phyloP scores from a whole-genome alignment of 2,888 invertebrate species.

The Allophyes oxyacanthae region DNA sequence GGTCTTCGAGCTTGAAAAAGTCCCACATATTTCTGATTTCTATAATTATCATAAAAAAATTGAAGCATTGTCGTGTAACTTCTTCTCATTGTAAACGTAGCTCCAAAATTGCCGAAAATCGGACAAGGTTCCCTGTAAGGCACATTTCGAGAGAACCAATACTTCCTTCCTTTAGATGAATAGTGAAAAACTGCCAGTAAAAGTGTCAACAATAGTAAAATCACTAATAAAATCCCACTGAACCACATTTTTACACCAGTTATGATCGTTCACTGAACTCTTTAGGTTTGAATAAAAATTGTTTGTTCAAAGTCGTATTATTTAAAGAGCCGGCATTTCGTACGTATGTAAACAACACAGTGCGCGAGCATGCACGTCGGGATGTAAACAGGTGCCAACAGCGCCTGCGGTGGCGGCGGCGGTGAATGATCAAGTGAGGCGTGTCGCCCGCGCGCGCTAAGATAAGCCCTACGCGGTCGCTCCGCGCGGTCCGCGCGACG shows the following conservation, averaged over 20 bases:
- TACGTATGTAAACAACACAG: constrained; percentile 77
- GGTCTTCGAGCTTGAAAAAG: constrained; percentile 85
- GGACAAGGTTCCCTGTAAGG: constrained; percentile 85
- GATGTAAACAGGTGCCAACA: constrained; percentile 51
- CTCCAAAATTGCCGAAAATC: constrained; percentile 86
- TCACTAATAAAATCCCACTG: constrained; percentile 68
- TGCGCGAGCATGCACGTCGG: constrained; percentile 59
- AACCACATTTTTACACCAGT: constrained; percentile 69
- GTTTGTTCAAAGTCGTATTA: constrained; percentile 39
- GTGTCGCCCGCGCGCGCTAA: constrained; percentile 68
- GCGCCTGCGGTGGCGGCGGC: constrained; percentile 63
- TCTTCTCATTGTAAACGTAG: constrained; percentile 77
- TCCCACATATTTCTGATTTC: constrained; percentile 78
- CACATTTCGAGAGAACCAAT: constrained; percentile 80
- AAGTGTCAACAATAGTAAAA: constrained; percentile 68
- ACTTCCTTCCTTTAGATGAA: constrained; percentile 78
- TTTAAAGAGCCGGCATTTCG: constrained; percentile 70
- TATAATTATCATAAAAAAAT: constrained; percentile 77
- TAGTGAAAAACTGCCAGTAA: constrained; percentile 79
- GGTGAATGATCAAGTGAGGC: constrained; percentile 76
- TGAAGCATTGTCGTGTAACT: constrained; percentile 82
- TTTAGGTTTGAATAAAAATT: constrained; percentile 43
- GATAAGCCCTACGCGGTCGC: constrained; percentile 76
- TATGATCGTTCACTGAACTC: constrained; percentile 51
- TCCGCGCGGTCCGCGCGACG: constrained; percentile 52